A percentile compares a stretch with the other conserved stretches of the same genome.
phyloP scores from a whole-genome alignment of 2,113 vertebrate genomes.

The Trematocara stigmaticum region DNA sequence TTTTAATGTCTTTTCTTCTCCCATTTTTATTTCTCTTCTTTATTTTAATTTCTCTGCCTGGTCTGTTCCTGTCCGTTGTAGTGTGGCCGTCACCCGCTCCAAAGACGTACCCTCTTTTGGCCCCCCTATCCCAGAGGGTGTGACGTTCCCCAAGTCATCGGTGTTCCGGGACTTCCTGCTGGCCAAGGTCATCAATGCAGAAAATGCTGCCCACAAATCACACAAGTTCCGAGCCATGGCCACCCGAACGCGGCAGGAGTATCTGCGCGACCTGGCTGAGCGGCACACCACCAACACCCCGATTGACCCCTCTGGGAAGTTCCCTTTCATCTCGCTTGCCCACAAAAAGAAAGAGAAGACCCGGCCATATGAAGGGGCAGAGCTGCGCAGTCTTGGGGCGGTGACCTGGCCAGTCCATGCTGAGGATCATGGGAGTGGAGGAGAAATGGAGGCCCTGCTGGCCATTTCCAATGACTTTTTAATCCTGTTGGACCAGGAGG shows the following conservation, averaged over 20 bases:
- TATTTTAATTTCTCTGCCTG: background rate
- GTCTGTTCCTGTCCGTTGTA: conserved; percentile 46
- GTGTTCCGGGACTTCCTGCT: conserved; percentile 98
- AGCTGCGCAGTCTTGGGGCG: conserved; percentile 87
- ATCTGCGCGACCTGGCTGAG: conserved; percentile 94
- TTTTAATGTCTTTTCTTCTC: background rate
- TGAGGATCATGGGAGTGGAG: conserved; percentile 87
- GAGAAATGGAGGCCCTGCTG: conserved; percentile 88
- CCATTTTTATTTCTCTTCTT: background rate
- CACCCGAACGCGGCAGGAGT: conserved; percentile 94
- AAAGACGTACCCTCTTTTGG: conserved; percentile 96
- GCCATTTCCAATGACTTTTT: conserved; percentile 92
- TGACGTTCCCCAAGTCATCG: conserved; percentile 94
- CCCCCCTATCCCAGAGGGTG: conserved; percentile 91
- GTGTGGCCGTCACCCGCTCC: conserved; percentile 94
- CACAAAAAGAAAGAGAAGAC: conserved; percentile 97
- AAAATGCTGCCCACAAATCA: conserved; percentile 97
- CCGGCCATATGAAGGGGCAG: conserved; percentile 84
- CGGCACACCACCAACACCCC: conserved; percentile 97
- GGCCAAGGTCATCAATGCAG: conserved; percentile 96
- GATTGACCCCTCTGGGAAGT: conserved; percentile 96
- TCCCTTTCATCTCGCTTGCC: conserved; percentile 95
- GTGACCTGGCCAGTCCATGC: conserved; percentile 86
- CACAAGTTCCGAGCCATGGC: conserved; percentile 98
- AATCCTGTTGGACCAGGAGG: conserved; percentile 88